Conservation (phyloP, 2,113 vertebrate species). For the Casuarius casuarius region DNA sequence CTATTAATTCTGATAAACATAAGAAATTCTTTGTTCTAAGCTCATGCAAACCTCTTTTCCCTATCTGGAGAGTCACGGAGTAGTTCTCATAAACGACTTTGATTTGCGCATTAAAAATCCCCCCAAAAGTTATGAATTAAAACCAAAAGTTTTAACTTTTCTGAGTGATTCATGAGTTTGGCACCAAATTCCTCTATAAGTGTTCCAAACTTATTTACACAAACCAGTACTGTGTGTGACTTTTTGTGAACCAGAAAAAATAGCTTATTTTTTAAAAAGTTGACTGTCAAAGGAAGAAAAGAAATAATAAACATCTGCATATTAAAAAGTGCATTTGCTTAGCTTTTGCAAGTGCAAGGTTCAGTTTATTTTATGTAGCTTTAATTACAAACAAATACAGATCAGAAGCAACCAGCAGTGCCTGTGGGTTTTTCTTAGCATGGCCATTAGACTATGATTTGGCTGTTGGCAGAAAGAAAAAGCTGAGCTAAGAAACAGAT, state of each 20-base stretch:
- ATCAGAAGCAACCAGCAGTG: background rate
- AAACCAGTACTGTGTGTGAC: conserved; percentile 11
- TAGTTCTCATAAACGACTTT: conserved; percentile 22
- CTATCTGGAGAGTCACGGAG: background rate
- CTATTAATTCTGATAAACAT: background rate
- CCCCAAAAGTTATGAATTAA: background rate
- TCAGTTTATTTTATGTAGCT: background rate
- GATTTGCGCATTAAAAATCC: background rate
- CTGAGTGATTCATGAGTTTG: conserved; percentile 32
- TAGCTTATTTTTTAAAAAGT: background rate
- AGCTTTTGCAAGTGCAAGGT: background rate
- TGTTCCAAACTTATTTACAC: conserved; percentile 28
- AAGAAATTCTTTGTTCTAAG: background rate
- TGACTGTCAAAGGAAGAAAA: conserved; percentile 11
- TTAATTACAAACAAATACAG: conserved; percentile 5
- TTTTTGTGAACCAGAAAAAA: background rate
- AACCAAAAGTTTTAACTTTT: conserved; percentile 16
- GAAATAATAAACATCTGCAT: conserved; percentile 48
- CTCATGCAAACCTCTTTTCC: background rate
- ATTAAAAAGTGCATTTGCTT: background rate
- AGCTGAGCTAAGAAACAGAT: background rate
- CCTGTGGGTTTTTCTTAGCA: background rate
- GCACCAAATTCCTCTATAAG: background rate
- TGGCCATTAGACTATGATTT: background rate
- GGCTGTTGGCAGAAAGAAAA: background rate